phyloP scores from a whole-genome alignment of 2,888 invertebrate species.

The Pterostichus niger region DNA sequence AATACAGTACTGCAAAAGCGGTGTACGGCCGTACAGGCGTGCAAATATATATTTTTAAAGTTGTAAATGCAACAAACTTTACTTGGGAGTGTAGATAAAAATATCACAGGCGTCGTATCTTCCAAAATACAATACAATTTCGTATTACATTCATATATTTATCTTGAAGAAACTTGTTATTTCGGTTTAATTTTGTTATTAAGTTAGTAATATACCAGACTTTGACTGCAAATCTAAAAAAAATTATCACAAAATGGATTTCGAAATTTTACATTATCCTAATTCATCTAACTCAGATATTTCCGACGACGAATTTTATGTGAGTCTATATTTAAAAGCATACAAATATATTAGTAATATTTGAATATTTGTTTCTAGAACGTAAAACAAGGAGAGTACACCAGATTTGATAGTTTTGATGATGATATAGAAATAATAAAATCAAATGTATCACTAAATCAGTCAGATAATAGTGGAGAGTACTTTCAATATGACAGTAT shows the following conservation, averaged over 20 bases:
- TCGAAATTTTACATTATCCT: not conserved
- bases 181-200: not conserved
- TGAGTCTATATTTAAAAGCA: not conserved
- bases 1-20: too few species aligned
- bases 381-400: not conserved
- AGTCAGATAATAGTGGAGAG: not conserved
- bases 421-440: constrained; percentile 8
- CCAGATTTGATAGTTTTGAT: constrained; percentile 33
- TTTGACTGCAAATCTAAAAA: not conserved
- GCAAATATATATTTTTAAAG: too few species aligned
- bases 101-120: too few species aligned
- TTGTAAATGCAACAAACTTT: too few species aligned
- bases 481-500: constrained; percentile 8
- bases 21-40: too few species aligned
- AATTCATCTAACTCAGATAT: not conserved
- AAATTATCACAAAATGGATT: constrained; percentile 15
- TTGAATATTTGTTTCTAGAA: not conserved
- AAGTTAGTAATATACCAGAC: constrained; percentile 21
- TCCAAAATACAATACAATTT: too few species aligned
- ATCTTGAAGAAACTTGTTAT: not conserved
- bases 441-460: not conserved
- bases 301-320: constrained; percentile 9
- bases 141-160: too few species aligned
- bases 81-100: too few species aligned
- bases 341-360: not conserved